phyloP scores from a whole-genome alignment of 1,140 invertebrate species.

The Pseudoatta argentina region DNA sequence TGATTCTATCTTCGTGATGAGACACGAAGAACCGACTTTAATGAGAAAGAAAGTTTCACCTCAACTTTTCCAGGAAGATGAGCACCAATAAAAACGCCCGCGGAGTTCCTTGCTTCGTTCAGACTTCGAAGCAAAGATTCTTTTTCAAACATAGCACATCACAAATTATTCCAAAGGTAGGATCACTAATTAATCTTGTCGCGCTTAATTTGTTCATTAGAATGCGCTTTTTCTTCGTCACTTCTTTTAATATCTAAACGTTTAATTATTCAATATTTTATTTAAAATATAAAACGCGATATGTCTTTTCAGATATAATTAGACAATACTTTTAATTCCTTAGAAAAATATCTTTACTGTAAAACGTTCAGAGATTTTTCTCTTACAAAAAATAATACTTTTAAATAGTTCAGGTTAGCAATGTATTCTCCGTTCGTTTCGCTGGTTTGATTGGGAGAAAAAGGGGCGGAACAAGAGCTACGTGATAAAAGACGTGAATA shows the following conservation, averaged over 20 bases:
- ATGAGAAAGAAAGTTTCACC: constrained; percentile 67
- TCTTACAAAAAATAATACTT: background rate
- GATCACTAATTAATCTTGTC: constrained; percentile 30
- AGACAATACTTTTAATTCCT: background rate
- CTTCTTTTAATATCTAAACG: background rate
- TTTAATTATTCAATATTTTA: background rate
- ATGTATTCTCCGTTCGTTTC: background rate
- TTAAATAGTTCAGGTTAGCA: background rate
- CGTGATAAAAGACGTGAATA: constrained; percentile 42
- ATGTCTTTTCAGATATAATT: background rate
- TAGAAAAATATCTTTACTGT: background rate
- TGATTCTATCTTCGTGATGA: constrained; percentile 49
- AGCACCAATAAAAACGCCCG: constrained; percentile 29
- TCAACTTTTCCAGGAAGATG: constrained; percentile 51
- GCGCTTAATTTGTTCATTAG: background rate
- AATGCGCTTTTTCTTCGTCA: background rate
- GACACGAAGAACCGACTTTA: constrained; percentile 59
- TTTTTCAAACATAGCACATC: constrained; percentile 27
- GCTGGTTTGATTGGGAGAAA: background rate
- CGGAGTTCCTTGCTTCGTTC: constrained; percentile 33
- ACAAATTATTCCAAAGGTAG: constrained; percentile 21
- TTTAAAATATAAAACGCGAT: background rate
- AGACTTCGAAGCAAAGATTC: constrained; percentile 18
- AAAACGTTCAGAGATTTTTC: background rate
- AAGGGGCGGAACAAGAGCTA: constrained; percentile 5